Evolutionary conservation across 1,140 invertebrate genomes (phyloP).

Genomic region (Brachionus rubens): DNA sequence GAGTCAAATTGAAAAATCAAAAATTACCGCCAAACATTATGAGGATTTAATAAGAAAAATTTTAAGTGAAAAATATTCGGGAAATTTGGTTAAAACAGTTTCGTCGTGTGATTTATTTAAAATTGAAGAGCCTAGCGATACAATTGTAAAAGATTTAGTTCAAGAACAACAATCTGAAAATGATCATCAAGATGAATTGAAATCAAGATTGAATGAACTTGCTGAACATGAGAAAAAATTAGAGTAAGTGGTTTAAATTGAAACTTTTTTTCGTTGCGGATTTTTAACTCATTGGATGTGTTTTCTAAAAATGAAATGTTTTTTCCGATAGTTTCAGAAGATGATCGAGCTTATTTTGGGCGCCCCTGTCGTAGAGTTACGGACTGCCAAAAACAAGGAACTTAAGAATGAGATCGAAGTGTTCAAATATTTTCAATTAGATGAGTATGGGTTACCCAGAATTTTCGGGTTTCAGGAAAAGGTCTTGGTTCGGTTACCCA

Average conservation of each 20-base stretch:
- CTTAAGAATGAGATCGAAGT: too few species aligned
- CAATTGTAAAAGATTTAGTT: neutral
- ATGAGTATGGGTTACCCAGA: too few species aligned
- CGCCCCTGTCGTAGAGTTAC: too few species aligned
- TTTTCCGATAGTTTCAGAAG: too few species aligned
- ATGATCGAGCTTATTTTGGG: too few species aligned
- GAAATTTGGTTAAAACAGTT: neutral
- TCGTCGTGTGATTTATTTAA: neutral
- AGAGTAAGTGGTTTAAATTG: neutral
- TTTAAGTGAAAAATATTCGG: slow-evolving; percentile 14
- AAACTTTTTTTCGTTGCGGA: neutral
- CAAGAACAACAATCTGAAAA: neutral
- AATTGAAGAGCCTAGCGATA: neutral
- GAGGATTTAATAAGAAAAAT: slow-evolving; percentile 25
- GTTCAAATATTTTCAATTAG: too few species aligned
- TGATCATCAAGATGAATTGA: neutral
- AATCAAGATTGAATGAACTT: neutral
- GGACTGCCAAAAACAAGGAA: too few species aligned
- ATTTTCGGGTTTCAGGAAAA: too few species aligned
- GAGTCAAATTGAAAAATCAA: slow-evolving; percentile 21
- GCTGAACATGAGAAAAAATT: slow-evolving; percentile 24
- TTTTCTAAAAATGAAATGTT: too few species aligned
- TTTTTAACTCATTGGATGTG: too few species aligned
- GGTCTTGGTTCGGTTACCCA: too few species aligned
- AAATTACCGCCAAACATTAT: slow-evolving; percentile 30